phyloP scores from a whole-genome alignment of 2,113 vertebrate species.

The Oreochromis aureus region DNA sequence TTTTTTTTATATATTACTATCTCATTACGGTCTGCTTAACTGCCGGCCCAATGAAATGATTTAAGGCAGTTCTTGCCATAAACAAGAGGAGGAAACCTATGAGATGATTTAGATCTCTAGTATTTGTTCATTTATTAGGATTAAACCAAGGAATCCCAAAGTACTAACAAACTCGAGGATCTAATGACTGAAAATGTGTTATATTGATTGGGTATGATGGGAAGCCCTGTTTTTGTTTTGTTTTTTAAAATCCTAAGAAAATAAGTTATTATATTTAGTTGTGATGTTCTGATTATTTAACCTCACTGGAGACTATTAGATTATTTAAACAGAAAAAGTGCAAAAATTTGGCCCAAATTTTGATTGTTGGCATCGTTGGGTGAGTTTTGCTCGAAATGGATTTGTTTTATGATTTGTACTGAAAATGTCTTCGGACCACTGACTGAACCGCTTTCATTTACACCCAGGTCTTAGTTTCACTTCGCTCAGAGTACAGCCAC shows the following conservation, averaged over 20 bases:
- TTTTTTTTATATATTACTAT: not conserved
- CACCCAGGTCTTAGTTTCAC: slow-evolving; percentile 27
- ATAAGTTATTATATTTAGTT: not conserved
- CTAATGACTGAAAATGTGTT: not conserved
- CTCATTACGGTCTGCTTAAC: not conserved
- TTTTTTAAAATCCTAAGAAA: not conserved
- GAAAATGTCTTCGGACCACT: not conserved
- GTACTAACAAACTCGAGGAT: not conserved
- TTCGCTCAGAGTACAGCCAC: slow-evolving; percentile 14
- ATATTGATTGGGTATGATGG: not conserved
- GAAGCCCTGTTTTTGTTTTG: not conserved
- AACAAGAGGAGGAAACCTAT: not conserved
- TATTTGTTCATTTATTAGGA: not conserved
- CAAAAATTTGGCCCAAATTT: slow-evolving; percentile 40
- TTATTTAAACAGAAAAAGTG: not conserved
- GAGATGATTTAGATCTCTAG: not conserved
- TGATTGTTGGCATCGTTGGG: not conserved
- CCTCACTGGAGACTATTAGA: not conserved
- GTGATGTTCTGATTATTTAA: not conserved
- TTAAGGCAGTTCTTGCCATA: not conserved
- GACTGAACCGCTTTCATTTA: slow-evolving; percentile 1
- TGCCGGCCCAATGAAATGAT: not conserved
- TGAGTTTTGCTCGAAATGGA: not conserved
- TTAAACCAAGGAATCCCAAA: not conserved
- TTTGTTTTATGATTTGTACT: not conserved